Evolutionary conservation across 2,113 vertebrate species (phyloP).

Genomic region (Mus musculus): DNA sequence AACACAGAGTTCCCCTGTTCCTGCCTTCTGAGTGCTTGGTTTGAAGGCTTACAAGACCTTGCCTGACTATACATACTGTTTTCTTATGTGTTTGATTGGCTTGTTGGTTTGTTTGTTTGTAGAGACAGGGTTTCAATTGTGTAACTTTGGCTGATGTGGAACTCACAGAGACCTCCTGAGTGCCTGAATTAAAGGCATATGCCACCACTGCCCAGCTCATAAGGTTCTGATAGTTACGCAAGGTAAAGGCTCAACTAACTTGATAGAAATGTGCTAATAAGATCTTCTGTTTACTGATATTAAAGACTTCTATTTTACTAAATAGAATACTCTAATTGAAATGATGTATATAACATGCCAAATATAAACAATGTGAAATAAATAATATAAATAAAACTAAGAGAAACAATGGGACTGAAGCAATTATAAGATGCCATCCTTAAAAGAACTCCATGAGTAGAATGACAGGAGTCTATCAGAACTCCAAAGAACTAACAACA

Average conservation of each 20-base stretch:
- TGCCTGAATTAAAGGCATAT: background rate
- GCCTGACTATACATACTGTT: background rate
- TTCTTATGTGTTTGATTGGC: too few species aligned
- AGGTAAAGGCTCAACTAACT: background rate
- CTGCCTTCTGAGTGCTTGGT: background rate
- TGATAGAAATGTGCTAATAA: background rate
- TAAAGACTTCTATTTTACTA: background rate
- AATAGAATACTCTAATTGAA: background rate
- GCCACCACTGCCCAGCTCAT: background rate
- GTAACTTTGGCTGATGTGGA: background rate
- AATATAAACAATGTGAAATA: background rate
- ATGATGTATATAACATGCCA: background rate
- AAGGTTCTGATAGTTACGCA: background rate
- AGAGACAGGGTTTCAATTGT: background rate
- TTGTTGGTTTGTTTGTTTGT: background rate
- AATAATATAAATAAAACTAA: background rate
- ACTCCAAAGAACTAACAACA: background rate
- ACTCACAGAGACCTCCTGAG: background rate
- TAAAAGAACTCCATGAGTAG: background rate
- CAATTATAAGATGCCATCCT: background rate
- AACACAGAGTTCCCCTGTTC: background rate
- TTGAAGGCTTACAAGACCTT: background rate
- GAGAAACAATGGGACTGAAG: background rate
- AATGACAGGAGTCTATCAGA: background rate
- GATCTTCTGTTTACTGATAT: background rate